Conservation (phyloP, 1,140 invertebrate species). For the Tetramorium parvispinum region DNA sequence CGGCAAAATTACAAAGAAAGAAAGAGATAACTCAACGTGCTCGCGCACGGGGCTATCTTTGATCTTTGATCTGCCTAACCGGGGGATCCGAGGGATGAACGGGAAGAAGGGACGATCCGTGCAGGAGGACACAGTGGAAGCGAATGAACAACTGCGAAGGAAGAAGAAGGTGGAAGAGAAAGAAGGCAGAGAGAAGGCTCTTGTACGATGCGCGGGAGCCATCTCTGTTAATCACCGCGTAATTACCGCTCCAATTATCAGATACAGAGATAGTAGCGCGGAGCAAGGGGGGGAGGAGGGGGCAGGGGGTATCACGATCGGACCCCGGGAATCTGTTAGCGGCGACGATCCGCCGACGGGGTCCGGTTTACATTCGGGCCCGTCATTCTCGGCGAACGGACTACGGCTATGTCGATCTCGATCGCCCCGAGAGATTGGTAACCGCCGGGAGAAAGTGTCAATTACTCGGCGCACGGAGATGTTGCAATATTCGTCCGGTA, state of each 20-base stretch:
- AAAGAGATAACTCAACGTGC: conserved; percentile 46
- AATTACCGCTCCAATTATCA: conserved; percentile 85
- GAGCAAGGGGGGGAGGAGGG: not conserved
- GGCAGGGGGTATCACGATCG: conserved; percentile 34
- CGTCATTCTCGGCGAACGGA: conserved; percentile 52
- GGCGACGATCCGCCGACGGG: conserved; percentile 10
- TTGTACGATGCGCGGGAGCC: conserved; percentile 83
- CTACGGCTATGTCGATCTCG: conserved; percentile 43
- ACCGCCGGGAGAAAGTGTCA: conserved; percentile 67
- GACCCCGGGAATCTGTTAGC: conserved; percentile 79
- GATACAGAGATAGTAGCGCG: conserved; percentile 82
- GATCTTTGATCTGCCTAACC: conserved; percentile 73
- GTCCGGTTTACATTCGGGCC: conserved; percentile 53
- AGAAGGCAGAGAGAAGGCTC: conserved; percentile 60
- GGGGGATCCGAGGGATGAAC: conserved; percentile 39
- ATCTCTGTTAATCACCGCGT: conserved; percentile 86
- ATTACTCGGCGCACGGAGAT: conserved; percentile 48
- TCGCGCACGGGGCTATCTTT: conserved; percentile 72
- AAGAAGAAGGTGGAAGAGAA: not conserved
- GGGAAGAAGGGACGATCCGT: not conserved
- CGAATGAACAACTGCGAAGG: conserved; percentile 35
- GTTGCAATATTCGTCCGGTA: conserved; percentile 37
- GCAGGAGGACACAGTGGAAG: conserved; percentile 19
- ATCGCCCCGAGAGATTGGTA: conserved; percentile 46
- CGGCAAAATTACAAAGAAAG: conserved; percentile 14